Base-by-base conservation (phyloP, 2,113 vertebrate species). In the Apistogramma diplotaenia region DNA sequence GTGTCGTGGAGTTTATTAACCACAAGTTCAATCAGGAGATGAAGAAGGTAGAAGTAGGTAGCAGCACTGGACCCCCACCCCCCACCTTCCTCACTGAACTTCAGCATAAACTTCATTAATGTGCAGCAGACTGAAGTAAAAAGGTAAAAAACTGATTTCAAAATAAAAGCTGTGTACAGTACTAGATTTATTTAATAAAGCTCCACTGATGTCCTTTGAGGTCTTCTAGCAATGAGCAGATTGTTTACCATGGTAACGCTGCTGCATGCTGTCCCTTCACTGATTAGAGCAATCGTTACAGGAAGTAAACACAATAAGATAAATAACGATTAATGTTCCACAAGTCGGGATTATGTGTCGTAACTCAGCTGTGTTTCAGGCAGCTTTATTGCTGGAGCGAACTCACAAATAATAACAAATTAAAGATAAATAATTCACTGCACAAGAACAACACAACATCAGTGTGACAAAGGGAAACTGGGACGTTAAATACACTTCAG, bases 101-200 rank as follows among this genome's bases (percentile, higher is more conserved):
- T 62, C 15, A 23, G 35, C 35, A 40, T 40, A 62, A 62, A n/a
- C 60, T 62, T 62, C 0, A 40, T 23, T 62, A n/a, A n/a, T n/a
- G n/a, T n/a, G n/a, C n/a, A n/a, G n/a, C n/a, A 23, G 7, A 40
- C 0, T 62, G 0, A 23, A 23, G 0, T 1, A 0, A 9, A 62
- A 35, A n/a, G 12, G 1, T 40, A 9, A 40, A 40, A 62, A 62
- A 62, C 33, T 35, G 37, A 9, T 11, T 40, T 10, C 37, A 40
- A 40, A 40, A 40, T 40, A 9, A 40, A 40, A 40, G n/a, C n/a
- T n/a, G n/a, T n/a, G n/a, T n/a, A n/a, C n/a, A n/a, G n/a, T n/a
- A n/a, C n/a, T n/a, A n/a, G 35, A 40, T 25, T 62, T 40, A 21
- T 33, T 43, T 25, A 6, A 65, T 40, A 65, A 65, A 10, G 6